Conservation (phyloP, 2,888 invertebrate species). For the Eulithis testata region DNA sequence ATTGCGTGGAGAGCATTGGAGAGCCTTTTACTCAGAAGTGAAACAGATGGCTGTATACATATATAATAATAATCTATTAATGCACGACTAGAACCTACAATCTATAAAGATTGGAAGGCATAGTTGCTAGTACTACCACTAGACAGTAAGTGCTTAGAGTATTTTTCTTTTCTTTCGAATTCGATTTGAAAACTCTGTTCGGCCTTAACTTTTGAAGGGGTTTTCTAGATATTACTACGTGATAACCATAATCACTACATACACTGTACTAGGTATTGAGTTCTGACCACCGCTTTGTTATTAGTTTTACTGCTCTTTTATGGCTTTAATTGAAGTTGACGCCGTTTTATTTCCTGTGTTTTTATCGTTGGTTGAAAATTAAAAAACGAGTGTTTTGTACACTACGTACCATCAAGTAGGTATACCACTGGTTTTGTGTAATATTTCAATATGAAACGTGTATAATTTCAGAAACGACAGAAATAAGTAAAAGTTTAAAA, state of each 20-base stretch:
- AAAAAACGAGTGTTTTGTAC: slow-evolving; percentile 45
- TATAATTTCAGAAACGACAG: not conserved
- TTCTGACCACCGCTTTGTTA: slow-evolving; percentile 52
- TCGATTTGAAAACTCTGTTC: too few species aligned
- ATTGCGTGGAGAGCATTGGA: too few species aligned
- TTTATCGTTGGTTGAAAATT: slow-evolving; percentile 51
- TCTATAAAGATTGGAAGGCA: too few species aligned
- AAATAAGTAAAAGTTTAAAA: not conserved
- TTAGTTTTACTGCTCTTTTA: slow-evolving; percentile 67
- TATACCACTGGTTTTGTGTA: slow-evolving; percentile 32
- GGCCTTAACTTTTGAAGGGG: too few species aligned
- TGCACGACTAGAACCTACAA: too few species aligned
- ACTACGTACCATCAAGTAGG: slow-evolving; percentile 15
- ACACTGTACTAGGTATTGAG: slow-evolving; percentile 35
- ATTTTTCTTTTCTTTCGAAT: too few species aligned
- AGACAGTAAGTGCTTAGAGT: too few species aligned
- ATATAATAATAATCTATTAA: too few species aligned
- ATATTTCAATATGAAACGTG: slow-evolving; percentile 28
- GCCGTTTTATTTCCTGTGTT: slow-evolving; percentile 58
- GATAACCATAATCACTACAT: not conserved
- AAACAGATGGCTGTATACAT: too few species aligned
- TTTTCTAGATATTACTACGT: not conserved
- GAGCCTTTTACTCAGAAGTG: too few species aligned
- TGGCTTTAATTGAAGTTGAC: slow-evolving; percentile 70
- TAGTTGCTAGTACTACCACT: too few species aligned